Base-by-base conservation (phyloP, 2,797 vertebrate genomes). In the Ambastaia sidthimunki region DNA sequence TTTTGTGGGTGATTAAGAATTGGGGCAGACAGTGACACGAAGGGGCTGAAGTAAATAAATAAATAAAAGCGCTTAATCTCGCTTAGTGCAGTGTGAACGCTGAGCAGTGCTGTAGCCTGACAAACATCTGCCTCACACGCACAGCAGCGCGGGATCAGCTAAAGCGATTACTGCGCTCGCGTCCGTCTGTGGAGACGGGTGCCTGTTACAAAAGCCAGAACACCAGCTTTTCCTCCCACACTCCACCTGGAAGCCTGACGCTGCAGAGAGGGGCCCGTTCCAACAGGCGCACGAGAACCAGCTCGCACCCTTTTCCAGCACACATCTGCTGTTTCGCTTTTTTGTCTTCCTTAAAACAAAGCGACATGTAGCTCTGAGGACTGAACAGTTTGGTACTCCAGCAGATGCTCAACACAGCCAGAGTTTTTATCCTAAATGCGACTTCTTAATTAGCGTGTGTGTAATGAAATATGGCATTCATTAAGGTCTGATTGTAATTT, bases 111-210 rank as follows among this genome's bases (percentile, higher is more conserved):
- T 85, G 84, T 84, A 85, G 78, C 88, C 84, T 86, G 88, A 88
- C 87, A 89, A 94, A 92, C 94, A 94, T 93, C 91, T 93, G 91
- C 90, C 88, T 90, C 25, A 1, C 85, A 83, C 78, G 85, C 86
- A 44, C 41, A 90, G 89, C 86, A 86, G 84, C 90, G 86, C 80
- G 83, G 89, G 92, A 93, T 92, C 93, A 92, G 91, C 91, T 92
- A 89, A 92, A 91, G 90, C 89, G 92, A 93, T 94, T 94, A 94
- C 86, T 83, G 88, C 82, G 86, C 86, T 90, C 89, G 89, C 83
- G 86, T 73, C 85, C 76, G 85, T 80, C 86, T 82, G 80, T 48
- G 54, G 59, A 90, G 89, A 88, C 60, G 78, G 81, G 66, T 60
- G 62, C 60, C 71, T 55, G 55, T 83, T 80, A 80, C 85, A 82